Conservation (phyloP, 2,797 vertebrate species). For the Dendrocincla fuliginosa region DNA sequence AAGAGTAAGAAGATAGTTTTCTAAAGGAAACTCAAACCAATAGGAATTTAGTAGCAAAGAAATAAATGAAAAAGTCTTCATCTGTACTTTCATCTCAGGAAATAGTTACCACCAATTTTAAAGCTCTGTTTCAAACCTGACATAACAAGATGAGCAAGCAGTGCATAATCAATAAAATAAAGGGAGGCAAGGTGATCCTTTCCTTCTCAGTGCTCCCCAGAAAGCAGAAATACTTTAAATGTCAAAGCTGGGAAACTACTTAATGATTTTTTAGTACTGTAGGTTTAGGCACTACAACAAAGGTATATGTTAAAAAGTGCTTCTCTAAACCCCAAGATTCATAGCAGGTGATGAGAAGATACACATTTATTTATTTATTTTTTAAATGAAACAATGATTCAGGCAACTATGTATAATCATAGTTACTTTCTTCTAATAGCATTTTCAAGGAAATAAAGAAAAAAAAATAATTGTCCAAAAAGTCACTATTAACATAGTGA, state of each 20-base stretch:
- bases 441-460: background rate
- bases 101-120: background rate
- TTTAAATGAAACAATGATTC: background rate
- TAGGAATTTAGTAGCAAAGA: background rate
- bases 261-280: background rate
- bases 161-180: background rate
- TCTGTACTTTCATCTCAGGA: background rate
- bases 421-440: background rate
- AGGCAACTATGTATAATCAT: background rate
- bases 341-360: background rate
- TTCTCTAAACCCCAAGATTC: background rate
- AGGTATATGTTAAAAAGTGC: background rate
- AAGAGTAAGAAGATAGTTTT: background rate
- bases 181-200: background rate
- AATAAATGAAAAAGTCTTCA: background rate
- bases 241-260: background rate
- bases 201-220: background rate
- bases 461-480: background rate
- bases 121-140: background rate
- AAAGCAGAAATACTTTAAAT: background rate
- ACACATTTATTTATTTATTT: background rate
- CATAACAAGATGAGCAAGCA: background rate
- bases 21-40: background rate
- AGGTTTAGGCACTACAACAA: background rate
- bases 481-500: background rate